These are phyloP conservation scores for Dendroctonus ponderosae DNA, from an alignment of 1,140 invertebrate species.

Conservation along the genomic window DNA sequence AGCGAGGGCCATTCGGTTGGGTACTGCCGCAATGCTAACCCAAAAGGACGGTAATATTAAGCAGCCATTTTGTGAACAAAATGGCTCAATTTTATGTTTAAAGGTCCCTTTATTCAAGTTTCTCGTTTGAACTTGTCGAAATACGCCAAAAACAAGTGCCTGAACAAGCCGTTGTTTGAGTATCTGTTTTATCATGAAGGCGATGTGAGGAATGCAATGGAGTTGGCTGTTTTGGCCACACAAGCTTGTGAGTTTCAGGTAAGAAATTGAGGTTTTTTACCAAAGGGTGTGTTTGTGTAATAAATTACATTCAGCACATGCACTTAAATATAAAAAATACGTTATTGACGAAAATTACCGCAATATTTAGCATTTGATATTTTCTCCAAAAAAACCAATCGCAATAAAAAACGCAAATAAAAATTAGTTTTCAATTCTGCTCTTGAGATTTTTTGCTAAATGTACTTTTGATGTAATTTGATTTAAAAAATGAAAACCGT, in stretches of 20 bases:
- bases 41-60: conserved; percentile 57
- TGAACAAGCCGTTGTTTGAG: conserved; percentile 88
- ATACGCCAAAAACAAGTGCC: conserved; percentile 72
- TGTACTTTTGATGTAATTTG: too few relatives aligned
- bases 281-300: too few relatives aligned
- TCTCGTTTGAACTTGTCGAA: conserved; percentile 86
- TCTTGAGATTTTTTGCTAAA: too few relatives aligned
- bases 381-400: too few relatives aligned
- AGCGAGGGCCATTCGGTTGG: conserved; percentile 60
- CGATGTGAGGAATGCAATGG: conserved; percentile 81
- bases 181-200: conserved; percentile 94
- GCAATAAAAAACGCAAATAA: too few relatives aligned
- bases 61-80: not conserved
- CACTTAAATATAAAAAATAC: too few relatives aligned
- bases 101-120: conserved; percentile 79
- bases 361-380: too few relatives aligned
- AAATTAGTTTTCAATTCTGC: too few relatives aligned
- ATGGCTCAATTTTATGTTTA: not conserved
- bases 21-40: conserved; percentile 84
- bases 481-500: too few relatives aligned
- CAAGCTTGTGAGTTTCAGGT: conserved; percentile 73
- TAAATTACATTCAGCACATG: too few relatives aligned
- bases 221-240: conserved; percentile 83
- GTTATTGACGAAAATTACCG: too few relatives aligned
- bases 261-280: too few relatives aligned